Percentiles rank a stretch among this genome's conserved stretches.
phyloP scores from a whole-genome alignment of 2,113 vertebrate species.

The Camelus bactrianus region DNA sequence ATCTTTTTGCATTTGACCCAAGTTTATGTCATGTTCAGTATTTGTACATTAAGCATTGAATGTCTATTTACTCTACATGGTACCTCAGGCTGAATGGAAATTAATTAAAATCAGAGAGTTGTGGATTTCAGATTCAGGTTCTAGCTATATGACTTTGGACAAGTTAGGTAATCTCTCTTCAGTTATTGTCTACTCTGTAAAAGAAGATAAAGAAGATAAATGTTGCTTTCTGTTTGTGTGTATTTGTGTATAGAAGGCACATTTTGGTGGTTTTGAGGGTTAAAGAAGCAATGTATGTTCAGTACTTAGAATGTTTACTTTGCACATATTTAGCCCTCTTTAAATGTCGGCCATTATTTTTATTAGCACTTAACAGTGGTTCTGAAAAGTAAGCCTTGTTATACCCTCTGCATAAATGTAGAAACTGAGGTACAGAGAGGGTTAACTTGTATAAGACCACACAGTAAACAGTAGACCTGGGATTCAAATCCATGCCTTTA shows the following conservation, averaged over 20 bases:
- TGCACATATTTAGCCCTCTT: not conserved
- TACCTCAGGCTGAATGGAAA: not conserved
- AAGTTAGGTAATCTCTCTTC: not conserved
- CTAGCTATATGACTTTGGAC: not conserved
- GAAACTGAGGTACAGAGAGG: not conserved
- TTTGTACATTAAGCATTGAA: not conserved
- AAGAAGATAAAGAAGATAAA: not conserved
- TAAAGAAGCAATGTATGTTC: not conserved
- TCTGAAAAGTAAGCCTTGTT: not conserved
- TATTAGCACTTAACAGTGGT: not conserved
- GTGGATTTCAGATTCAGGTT: constrained; percentile 20
- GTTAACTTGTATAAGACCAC: not conserved
- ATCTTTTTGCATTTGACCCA: not conserved
- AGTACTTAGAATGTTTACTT: not conserved
- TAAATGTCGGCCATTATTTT: not conserved
- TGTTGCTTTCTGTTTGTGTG: too few species aligned
- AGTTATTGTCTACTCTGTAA: not conserved
- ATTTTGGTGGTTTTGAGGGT: not conserved
- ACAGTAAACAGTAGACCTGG: not conserved
- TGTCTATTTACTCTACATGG: not conserved
- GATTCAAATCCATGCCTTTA: not conserved
- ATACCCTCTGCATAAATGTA: not conserved
- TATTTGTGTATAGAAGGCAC: not conserved
- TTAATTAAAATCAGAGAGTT: not conserved
- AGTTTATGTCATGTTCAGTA: not conserved